These are phyloP conservation scores for Parnassius apollo DNA, from an alignment of 2,888 invertebrate genomes.

Conservation along the genomic window DNA sequence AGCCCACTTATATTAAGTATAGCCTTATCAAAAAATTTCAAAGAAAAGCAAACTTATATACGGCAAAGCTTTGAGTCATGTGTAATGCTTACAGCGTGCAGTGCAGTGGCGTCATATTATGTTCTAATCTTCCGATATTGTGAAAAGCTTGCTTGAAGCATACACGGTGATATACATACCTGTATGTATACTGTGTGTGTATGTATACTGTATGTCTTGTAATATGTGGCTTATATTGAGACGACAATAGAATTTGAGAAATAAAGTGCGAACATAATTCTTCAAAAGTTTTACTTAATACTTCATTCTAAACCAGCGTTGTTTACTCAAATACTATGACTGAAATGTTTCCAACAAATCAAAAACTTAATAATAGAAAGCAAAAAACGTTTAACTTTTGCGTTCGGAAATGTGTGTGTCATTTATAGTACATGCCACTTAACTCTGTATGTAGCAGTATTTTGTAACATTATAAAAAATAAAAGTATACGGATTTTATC, in stretches of 20 bases:
- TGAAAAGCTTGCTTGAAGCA: slow-evolving; percentile 25
- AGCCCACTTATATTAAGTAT: slow-evolving; percentile 13
- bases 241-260: slow-evolving; percentile 7
- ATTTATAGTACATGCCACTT: too few relatives aligned
- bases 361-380: too few relatives aligned
- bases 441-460: too few relatives aligned
- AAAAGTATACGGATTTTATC: too few relatives aligned
- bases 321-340: too few relatives aligned
- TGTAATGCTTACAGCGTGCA: slow-evolving; percentile 21
- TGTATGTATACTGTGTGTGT: neutral
- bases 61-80: slow-evolving; percentile 24
- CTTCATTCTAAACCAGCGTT: too few relatives aligned
- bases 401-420: too few relatives aligned
- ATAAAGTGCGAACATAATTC: slow-evolving; percentile 8
- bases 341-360: too few relatives aligned
- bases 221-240: slow-evolving; percentile 4
- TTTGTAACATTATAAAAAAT: too few relatives aligned
- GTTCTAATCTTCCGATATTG: slow-evolving; percentile 28
- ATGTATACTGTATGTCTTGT: neutral
- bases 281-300: neutral
- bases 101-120: slow-evolving; percentile 22
- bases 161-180: slow-evolving; percentile 14
- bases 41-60: slow-evolving; percentile 21
- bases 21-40: slow-evolving; percentile 18
- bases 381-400: too few relatives aligned